A percentile compares a stretch with the other conserved stretches of the same genome.
These are phyloP conservation scores for Cuniculus paca DNA, from an alignment of 2,797 vertebrate genomes.

Conservation along the genomic window DNA sequence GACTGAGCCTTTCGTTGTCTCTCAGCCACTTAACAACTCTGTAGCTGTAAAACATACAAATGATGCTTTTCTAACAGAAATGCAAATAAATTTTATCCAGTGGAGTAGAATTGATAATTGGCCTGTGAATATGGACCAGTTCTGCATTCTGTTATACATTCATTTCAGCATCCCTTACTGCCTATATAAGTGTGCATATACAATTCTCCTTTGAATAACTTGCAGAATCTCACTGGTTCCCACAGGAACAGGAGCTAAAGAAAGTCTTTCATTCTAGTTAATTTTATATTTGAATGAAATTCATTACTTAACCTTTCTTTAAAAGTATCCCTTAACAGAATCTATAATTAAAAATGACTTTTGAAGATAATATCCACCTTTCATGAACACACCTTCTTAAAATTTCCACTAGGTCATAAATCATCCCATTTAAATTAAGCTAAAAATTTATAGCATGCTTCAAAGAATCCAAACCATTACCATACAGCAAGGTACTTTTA, in stretches of 20 bases:
- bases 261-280: background rate
- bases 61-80: background rate
- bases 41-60: background rate
- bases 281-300: slow-evolving; percentile 39
- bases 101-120: background rate
- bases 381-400: slow-evolving; percentile 8
- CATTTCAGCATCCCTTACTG: background rate
- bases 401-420: background rate
- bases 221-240: background rate
- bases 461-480: background rate
- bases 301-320: slow-evolving; percentile 39
- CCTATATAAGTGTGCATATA: background rate
- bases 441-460: slow-evolving; percentile 17
- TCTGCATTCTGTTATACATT: background rate
- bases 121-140: background rate
- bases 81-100: background rate
- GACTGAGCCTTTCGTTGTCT: background rate
- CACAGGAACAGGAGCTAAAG: background rate
- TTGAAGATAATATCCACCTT: slow-evolving; percentile 52
- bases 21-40: background rate
- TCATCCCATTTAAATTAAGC: background rate
- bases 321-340: background rate
- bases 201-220: background rate
- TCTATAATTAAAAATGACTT: slow-evolving; percentile 36
- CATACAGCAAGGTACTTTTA: background rate